Evolutionary conservation across 2,797 vertebrate genomes (phyloP).

Genomic region (Lateolabrax maculatus): DNA sequence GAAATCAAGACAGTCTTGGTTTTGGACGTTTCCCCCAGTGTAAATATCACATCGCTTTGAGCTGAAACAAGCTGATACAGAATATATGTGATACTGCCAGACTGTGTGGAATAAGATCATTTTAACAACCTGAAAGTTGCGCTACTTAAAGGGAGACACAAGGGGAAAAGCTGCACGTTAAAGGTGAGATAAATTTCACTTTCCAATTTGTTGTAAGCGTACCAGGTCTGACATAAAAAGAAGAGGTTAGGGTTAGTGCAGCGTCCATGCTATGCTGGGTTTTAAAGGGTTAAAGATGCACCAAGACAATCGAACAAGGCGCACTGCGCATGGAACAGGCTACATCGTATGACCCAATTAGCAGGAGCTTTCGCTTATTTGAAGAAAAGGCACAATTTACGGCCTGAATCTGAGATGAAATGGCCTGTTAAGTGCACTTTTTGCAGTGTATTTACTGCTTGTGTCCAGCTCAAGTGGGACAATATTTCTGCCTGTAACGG

Average conservation of each 20-base stretch:
- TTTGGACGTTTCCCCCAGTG: not conserved
- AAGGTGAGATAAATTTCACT: not conserved
- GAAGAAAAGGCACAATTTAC: conserved; percentile 25
- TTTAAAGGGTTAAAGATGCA: too few species aligned
- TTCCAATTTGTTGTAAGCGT: not conserved
- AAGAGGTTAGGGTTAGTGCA: too few species aligned
- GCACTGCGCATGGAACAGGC: not conserved
- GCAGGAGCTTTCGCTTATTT: not conserved
- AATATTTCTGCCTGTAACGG: conserved; percentile 68
- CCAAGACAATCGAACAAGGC: not conserved
- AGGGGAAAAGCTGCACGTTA: not conserved
- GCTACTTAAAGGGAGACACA: not conserved
- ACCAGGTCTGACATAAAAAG: too few species aligned
- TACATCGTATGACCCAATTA: conserved; percentile 1
- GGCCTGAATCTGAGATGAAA: conserved; percentile 39
- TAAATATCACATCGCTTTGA: not conserved
- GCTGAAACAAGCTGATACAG: not conserved
- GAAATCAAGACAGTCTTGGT: too few species aligned
- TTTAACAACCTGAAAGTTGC: not conserved
- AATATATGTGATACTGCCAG: not conserved
- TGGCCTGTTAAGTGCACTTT: conserved; percentile 43
- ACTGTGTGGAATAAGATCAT: not conserved
- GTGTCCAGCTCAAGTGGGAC: conserved; percentile 67
- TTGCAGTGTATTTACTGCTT: conserved; percentile 62
- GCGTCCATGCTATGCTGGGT: too few species aligned